These are phyloP conservation scores for Xenops minutus DNA, from an alignment of 2,797 vertebrate species.

Conservation along the genomic window DNA sequence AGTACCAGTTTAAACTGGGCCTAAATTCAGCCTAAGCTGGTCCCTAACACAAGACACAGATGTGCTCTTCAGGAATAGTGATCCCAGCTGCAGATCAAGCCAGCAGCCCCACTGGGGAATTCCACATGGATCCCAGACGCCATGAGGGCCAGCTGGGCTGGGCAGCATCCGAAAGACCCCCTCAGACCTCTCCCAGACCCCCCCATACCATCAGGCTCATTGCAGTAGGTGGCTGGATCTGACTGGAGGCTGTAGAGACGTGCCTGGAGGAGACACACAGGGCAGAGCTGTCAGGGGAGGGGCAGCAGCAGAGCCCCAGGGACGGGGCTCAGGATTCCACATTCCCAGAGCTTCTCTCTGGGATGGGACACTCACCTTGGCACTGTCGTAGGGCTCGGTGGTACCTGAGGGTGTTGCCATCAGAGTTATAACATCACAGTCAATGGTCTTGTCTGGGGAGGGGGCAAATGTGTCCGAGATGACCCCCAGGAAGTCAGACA, in stretches of 20 bases:
- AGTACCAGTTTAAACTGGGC: neutral
- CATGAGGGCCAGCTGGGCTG: neutral
- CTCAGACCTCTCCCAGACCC: neutral
- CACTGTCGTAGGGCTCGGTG: conserved; percentile 94
- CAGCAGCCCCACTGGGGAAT: neutral
- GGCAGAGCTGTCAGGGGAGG: neutral
- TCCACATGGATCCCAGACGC: neutral
- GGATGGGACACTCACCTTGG: conserved; percentile 79
- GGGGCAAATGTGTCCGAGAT: conserved; percentile 97
- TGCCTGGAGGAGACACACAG: conserved; percentile 77
- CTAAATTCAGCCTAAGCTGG: neutral
- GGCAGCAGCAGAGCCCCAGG: neutral
- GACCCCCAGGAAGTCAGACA: conserved; percentile 94
- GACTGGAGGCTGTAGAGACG: conserved; percentile 97
- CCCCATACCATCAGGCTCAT: conserved; percentile 91
- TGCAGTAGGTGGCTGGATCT: conserved; percentile 98
- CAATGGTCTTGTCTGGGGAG: conserved; percentile 95
- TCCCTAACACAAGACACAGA: neutral
- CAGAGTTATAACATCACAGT: conserved; percentile 96
- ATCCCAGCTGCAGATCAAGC: neutral
- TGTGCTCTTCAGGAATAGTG: neutral
- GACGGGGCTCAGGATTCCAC: accelerated
- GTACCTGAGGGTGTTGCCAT: conserved; percentile 94
- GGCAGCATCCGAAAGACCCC: neutral
- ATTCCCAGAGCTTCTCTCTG: accelerated